Evolutionary conservation across 64 coral and sea anemone species (phyloP).

Genomic region (Montipora cactus): DNA sequence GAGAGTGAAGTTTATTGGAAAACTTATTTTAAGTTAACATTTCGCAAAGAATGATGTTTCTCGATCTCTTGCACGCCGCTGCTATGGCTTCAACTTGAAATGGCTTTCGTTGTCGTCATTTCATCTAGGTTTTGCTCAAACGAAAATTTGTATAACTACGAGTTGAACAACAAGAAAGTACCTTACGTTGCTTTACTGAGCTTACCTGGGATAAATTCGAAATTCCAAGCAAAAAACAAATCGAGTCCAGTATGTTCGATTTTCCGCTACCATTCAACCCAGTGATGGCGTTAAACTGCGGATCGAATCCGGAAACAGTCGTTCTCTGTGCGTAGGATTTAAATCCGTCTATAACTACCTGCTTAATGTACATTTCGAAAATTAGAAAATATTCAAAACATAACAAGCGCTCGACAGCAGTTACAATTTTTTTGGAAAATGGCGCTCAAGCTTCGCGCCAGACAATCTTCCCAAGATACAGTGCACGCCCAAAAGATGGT

Average conservation of each 20-base stretch:
- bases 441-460: conserved; percentile 67
- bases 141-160: too few species aligned
- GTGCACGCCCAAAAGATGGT: background rate
- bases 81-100: too few species aligned
- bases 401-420: background rate
- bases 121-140: too few species aligned
- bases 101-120: too few species aligned
- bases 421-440: conserved; percentile 33
- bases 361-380: conserved; percentile 95
- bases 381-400: background rate
- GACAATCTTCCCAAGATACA: conserved; percentile 50
- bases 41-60: too few species aligned
- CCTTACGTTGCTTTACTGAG: too few species aligned
- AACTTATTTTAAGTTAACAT: too few species aligned
- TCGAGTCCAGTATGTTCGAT: conserved; percentile 98
- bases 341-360: conserved; percentile 94
- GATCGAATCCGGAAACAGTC: conserved; percentile 90
- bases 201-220: conserved; percentile 96
- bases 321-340: conserved; percentile 98
- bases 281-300: conserved; percentile 98
- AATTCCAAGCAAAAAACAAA: conserved; percentile 98
- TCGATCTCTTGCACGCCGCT: too few species aligned
- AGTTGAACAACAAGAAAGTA: background rate
- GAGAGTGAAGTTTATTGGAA: too few species aligned
- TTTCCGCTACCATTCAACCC: conserved; percentile 98